A percentile compares a stretch with the other conserved stretches of the same genome.
These are phyloP conservation scores for Trisateles emortualis DNA, from an alignment of 2,888 invertebrate species.

Conservation along the genomic window DNA sequence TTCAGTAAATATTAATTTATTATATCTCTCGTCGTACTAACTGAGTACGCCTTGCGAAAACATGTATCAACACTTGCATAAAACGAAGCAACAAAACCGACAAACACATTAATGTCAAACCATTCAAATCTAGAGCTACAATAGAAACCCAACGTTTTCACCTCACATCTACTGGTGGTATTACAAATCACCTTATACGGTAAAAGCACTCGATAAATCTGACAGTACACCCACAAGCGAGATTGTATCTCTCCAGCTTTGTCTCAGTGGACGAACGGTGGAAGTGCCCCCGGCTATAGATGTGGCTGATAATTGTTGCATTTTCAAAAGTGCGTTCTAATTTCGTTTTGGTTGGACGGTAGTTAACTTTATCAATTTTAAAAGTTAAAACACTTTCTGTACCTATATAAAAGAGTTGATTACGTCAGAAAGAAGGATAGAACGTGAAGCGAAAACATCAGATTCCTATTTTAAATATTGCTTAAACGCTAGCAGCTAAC, in stretches of 20 bases:
- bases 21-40: too few species aligned
- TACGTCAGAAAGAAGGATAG: too few species aligned
- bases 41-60: too few species aligned
- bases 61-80: background rate
- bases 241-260: conserved; percentile 72
- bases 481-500: too few species aligned
- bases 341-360: conserved; percentile 1
- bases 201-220: conserved; percentile 77
- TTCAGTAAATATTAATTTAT: too few species aligned
- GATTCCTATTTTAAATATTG: too few species aligned
- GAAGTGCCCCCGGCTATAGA: conserved; percentile 69
- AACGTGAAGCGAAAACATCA: too few species aligned
- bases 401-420: too few species aligned
- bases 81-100: background rate
- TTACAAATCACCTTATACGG: conserved; percentile 79
- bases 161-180: conserved; percentile 56
- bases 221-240: conserved; percentile 72
- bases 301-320: conserved; percentile 71
- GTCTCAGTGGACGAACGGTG: conserved; percentile 58
- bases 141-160: conserved; percentile 50
- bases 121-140: conserved; percentile 3
- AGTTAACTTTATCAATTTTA: background rate
- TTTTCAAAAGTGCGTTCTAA: conserved; percentile 55
- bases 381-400: too few species aligned
- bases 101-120: background rate